Evolutionary conservation across 2,113 vertebrate species (phyloP).

Genomic region (Strigops habroptila): DNA sequence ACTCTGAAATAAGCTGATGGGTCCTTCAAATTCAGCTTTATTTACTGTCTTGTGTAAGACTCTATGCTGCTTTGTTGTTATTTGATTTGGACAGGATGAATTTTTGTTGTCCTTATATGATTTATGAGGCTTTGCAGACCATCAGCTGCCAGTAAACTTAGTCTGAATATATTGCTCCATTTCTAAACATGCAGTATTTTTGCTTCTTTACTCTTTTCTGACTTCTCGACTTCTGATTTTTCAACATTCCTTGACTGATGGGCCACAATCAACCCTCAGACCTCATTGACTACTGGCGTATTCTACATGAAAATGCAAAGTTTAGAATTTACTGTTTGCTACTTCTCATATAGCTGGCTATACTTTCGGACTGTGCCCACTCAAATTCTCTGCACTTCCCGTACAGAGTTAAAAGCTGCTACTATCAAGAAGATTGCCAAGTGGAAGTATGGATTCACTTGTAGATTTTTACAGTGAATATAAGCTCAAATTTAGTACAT

Average conservation of each 20-base stretch:
- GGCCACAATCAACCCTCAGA: not conserved
- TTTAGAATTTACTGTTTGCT: not conserved
- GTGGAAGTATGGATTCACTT: not conserved
- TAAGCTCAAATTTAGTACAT: not conserved
- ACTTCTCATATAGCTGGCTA: not conserved
- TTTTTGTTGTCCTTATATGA: not conserved
- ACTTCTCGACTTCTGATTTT: not conserved
- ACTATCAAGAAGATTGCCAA: not conserved
- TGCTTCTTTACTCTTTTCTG: not conserved
- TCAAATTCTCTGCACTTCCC: not conserved
- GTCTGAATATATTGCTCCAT: not conserved
- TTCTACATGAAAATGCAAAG: not conserved
- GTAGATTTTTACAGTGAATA: not conserved
- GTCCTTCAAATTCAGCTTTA: not conserved
- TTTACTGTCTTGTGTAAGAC: not conserved
- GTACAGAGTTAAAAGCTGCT: not conserved
- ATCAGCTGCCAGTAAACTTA: not conserved
- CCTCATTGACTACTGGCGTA: not conserved
- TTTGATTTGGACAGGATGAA: not conserved
- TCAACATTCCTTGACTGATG: not conserved
- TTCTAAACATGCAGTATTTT: not conserved
- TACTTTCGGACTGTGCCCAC: not conserved
- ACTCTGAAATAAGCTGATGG: not conserved
- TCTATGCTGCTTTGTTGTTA: not conserved
- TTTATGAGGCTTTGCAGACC: not conserved